Conservation (phyloP, 2,113 vertebrate genomes). For the Cyprinodon brontotheroides region DNA sequence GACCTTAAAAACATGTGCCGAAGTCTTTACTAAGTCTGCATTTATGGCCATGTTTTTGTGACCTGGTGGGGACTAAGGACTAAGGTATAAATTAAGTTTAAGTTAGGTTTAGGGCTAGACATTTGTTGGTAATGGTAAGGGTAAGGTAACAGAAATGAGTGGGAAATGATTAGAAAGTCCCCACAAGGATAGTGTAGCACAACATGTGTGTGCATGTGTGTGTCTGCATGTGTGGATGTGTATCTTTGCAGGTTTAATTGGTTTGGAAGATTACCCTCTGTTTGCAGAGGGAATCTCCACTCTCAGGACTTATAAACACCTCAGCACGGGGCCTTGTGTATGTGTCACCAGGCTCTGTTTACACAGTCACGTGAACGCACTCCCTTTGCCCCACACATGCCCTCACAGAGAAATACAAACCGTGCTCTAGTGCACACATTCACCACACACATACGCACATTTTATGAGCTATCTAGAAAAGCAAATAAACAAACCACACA, state of each 20-base stretch:
- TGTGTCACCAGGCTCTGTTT: slow-evolving; percentile 33
- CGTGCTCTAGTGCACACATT: background rate
- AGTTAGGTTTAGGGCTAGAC: no score
- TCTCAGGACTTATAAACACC: slow-evolving; percentile 58
- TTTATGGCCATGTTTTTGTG: background rate
- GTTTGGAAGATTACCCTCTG: slow-evolving; percentile 36
- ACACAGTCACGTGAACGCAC: slow-evolving; percentile 43
- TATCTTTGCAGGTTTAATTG: slow-evolving; percentile 23
- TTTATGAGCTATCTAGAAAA: slow-evolving; percentile 60
- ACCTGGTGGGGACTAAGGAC: no score
- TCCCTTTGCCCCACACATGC: slow-evolving; percentile 45
- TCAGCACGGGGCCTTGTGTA: slow-evolving; percentile 38
- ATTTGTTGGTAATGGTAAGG: no score
- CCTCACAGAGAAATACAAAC: slow-evolving; percentile 33
- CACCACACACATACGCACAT: slow-evolving; percentile 30
- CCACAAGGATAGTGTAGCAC: no score
- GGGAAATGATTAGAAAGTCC: no score
- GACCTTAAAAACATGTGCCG: background rate
- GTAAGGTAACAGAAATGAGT: no score
- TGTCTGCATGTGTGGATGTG: slow-evolving; percentile 11
- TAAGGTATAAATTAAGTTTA: no score
- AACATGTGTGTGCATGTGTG: slow-evolving; percentile 13
- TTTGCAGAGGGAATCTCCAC: slow-evolving; percentile 48
- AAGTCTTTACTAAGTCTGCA: slow-evolving; percentile 1
- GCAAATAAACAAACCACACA: slow-evolving; percentile 66